Evolutionary conservation across 2,113 vertebrate species (phyloP), one percentile per base, ranked within the genome.

Genomic region (Psittacara wagleri): DNA sequence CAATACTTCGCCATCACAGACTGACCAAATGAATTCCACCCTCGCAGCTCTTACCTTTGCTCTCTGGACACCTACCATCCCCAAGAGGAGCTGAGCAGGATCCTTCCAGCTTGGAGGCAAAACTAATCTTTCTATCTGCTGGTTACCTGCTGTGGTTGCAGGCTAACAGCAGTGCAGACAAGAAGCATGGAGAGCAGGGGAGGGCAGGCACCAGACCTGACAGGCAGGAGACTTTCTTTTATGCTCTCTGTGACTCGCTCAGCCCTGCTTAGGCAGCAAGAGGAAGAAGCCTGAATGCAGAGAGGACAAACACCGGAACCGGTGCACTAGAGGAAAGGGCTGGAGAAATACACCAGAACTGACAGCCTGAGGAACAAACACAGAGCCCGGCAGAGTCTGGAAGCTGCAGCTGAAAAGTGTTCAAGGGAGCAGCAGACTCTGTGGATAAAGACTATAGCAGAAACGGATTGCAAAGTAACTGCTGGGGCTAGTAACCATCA

Each of bases 251-350:
- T 66, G 63, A 7, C 54, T 80, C 0, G 1, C 78, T 44, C 5
- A 0, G 84, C 51, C 0, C 13, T 6, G 57, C 27, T 23, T 3
- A 33, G 76, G 31, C 73, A 70, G 80, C 43, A 7, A 75, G 88
- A 88, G 93, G 94, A 97, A 52, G 89, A 18, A 83, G 91, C 66
- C 70, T 11, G 49, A 84, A 28, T 1, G 29, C 1, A 27, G 81
- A 18, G 35, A 91, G 89, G 39, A 97, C 93, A 96, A 97, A 96
- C 78, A 67, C 93, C 57, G 84, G 94, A 96, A 94, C 87, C 1
- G 0, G 86, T 1, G 2, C 2, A 1, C 66, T 37, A 89, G 66
- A 95, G 91, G 95, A 95, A 96, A 73, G 67, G 91, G 83, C 89
- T 89, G 84, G 44, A 69, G 94, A 76, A 86, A 66, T 7, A 48